Evolutionary conservation across 2,888 invertebrate species (phyloP).

Genomic region (Tetragonula carbonaria): DNA sequence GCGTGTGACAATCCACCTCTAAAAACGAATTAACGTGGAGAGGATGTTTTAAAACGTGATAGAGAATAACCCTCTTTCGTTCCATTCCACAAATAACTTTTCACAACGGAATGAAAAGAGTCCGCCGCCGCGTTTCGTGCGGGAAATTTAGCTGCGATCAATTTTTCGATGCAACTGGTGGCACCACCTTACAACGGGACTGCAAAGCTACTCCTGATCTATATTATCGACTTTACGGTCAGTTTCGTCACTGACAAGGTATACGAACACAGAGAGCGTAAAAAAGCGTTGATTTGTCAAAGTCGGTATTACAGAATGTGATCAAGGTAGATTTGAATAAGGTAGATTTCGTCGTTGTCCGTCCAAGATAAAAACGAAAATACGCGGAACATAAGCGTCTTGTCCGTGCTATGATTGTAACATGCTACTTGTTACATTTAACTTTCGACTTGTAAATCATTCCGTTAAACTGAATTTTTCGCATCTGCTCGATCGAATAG

Average conservation of each 20-base stretch:
- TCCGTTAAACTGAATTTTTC: background rate
- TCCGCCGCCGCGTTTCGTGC: background rate
- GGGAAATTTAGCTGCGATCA: background rate
- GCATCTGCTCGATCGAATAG: background rate
- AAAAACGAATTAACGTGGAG: background rate
- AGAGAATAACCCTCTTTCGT: background rate
- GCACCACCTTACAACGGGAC: background rate
- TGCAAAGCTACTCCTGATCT: background rate
- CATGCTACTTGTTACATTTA: too few relatives aligned
- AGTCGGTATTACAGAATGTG: background rate
- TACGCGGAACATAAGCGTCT: too few relatives aligned
- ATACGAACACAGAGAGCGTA: background rate
- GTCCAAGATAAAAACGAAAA: background rate
- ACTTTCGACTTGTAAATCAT: too few relatives aligned
- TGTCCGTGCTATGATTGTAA: too few relatives aligned
- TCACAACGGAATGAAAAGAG: background rate
- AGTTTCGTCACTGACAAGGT: background rate
- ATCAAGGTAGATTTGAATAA: background rate
- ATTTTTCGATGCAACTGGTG: background rate
- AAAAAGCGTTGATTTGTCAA: background rate
- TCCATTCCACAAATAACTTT: background rate
- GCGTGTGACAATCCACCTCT: background rate
- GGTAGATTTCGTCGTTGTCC: conserved; percentile 2
- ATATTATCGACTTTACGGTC: background rate
- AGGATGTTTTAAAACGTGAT: background rate